phyloP scores from a whole-genome alignment of 2,113 vertebrate genomes.

The Colossoma macropomum region DNA sequence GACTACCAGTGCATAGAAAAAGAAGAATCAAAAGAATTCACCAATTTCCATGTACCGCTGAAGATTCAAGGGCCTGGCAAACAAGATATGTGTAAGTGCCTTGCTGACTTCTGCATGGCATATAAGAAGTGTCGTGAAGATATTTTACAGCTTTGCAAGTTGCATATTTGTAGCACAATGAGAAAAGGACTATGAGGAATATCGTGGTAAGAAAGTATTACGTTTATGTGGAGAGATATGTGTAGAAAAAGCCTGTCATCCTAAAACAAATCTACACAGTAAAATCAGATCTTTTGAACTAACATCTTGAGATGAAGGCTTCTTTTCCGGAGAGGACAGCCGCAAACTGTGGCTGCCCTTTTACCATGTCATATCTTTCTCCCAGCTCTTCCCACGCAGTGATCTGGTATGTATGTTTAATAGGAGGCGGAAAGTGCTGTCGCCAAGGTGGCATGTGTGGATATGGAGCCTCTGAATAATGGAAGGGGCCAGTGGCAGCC shows the following conservation, averaged over 20 bases:
- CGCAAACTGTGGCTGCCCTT: slow-evolving; percentile 23
- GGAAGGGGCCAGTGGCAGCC: slow-evolving; percentile 40
- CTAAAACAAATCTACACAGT: not conserved
- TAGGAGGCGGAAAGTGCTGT: slow-evolving; percentile 51
- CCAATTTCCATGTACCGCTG: not conserved
- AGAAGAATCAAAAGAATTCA: not conserved
- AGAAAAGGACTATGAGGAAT: not conserved
- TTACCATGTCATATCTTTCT: slow-evolving; percentile 21
- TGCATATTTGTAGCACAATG: not conserved
- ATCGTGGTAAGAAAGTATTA: not conserved
- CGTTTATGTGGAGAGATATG: not conserved
- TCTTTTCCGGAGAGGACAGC: not conserved
- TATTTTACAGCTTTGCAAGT: not conserved
- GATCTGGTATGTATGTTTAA: slow-evolving; percentile 54
- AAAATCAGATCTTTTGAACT: not conserved
- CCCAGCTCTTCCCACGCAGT: slow-evolving; percentile 14
- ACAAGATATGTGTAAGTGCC: not conserved
- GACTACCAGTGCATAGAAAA: not conserved
- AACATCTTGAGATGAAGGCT: not conserved
- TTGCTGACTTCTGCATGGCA: not conserved
- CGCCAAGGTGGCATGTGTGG: slow-evolving; percentile 40
- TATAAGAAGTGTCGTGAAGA: not conserved
- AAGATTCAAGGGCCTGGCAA: not conserved
- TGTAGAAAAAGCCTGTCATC: not conserved
- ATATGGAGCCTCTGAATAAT: slow-evolving; percentile 55